These are phyloP conservation scores for Siniperca knerii DNA, from an alignment of 2,113 vertebrate species.

Conservation along the genomic window DNA sequence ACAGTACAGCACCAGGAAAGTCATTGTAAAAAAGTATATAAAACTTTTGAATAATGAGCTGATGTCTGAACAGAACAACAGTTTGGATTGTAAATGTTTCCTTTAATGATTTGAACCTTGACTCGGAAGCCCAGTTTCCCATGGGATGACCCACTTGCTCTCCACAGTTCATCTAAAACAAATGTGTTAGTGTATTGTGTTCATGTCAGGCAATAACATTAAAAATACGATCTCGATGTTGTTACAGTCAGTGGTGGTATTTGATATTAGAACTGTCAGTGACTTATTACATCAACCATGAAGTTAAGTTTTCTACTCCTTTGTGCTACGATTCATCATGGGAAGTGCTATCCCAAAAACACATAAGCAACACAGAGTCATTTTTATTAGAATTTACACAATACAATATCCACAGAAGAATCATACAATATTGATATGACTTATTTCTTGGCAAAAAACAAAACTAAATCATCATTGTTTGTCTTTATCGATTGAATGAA, in stretches of 20 bases:
- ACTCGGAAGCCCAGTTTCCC: background rate
- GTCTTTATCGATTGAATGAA: conserved; percentile 16
- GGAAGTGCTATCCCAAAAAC: background rate
- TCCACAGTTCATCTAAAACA: background rate
- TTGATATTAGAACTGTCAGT: background rate
- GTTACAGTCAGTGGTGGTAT: background rate
- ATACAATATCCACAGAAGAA: conserved; percentile 11
- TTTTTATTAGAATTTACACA: conserved; percentile 21
- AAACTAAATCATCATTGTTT: background rate
- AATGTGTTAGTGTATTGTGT: background rate
- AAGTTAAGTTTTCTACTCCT: background rate
- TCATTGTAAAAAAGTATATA: conserved; percentile 42
- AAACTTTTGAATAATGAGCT: conserved; percentile 41
- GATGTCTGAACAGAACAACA: conserved; percentile 31
- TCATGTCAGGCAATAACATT: background rate
- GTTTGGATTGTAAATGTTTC: conserved; percentile 13
- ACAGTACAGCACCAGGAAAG: conserved; percentile 34
- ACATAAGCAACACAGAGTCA: background rate
- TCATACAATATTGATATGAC: background rate
- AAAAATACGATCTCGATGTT: background rate
- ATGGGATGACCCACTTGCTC: background rate
- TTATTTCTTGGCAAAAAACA: conserved; percentile 10
- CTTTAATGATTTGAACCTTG: conserved; percentile 17
- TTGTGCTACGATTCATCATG: background rate
- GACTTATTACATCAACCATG: background rate